These are phyloP conservation scores for Sinhomidia bicolor DNA, from an alignment of 2,888 invertebrate genomes.

Conservation along the genomic window DNA sequence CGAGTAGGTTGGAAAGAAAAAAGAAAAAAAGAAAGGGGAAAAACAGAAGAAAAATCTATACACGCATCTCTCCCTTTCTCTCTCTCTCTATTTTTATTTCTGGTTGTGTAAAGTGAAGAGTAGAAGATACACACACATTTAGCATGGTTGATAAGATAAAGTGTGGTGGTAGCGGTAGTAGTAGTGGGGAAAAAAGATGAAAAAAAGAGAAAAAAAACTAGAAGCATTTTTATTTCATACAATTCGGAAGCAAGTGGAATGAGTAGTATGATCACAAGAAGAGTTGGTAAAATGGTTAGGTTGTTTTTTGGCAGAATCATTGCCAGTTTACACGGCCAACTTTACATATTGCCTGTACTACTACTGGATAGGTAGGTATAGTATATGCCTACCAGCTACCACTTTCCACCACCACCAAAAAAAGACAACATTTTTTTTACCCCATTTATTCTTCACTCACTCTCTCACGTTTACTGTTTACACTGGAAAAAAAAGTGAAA, in stretches of 20 bases:
- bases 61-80: slow-evolving; percentile 11
- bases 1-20: not conserved
- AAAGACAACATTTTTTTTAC: no score
- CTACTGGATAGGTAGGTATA: no score
- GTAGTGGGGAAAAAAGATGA: slow-evolving; percentile 5
- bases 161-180: slow-evolving; percentile 15
- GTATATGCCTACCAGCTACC: not conserved
- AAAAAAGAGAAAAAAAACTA: not conserved
- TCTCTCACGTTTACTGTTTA: not conserved
- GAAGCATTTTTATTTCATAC: no score
- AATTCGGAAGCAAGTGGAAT: not conserved
- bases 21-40: slow-evolving; percentile 33
- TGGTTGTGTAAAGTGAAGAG: not conserved
- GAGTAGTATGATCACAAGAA: no score
- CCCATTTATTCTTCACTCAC: no score
- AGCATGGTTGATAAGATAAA: slow-evolving; percentile 58
- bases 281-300: slow-evolving; percentile 28
- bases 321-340: slow-evolving; percentile 39
- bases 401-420: no score
- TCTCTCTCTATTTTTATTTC: not conserved
- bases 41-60: not conserved
- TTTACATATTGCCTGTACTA: slow-evolving; percentile 11
- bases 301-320: slow-evolving; percentile 56
- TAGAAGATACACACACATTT: no score
- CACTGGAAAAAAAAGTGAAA: slow-evolving; percentile 13